Base-by-base conservation (phyloP, 2,888 invertebrate genomes). In the Saturnia japonica region DNA sequence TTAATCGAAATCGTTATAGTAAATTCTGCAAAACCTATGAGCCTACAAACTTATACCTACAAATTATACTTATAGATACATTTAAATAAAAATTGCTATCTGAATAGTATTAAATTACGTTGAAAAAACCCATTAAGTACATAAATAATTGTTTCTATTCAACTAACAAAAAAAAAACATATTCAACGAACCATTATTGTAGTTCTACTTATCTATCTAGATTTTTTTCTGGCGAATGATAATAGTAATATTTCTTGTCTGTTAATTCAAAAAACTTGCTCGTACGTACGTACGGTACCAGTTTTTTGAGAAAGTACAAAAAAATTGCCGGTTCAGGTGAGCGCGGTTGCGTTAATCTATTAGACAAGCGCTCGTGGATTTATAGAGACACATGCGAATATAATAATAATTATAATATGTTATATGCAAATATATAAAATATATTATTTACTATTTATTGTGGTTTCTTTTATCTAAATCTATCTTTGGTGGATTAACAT, bases 221-320 rank as follows among this genome's bases (percentile, higher is more conserved):
- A 14, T 11, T 14, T 25, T 25, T 14, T 28, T 57, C 22, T 25
- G 57, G 25, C 25, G 25, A 25, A 25, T 22, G 12, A 25, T 25
- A 25, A 25, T 57, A 25, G 22, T 57, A 2, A 25, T 12, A 25
- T 57, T 7, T 57, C 25, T 57, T 62, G 8, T 64, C 64, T 64
- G 40, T 40, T 40, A 34, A 0, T 62, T 64, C 12, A 3, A 57
- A 57, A 14, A 57, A 34, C 34, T 64, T 19, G 34, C 62, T 64
- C 34, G 19, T 40, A 16, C 19, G 34, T 40, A 6, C 16, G 22
- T 25, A 60, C 62, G 28, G 34, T 28, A n/a, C 64, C 19, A 19
- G 64, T 40, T 64, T 64, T 40, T n/a, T 64, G 22, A n/a, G 64
- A 64, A 64, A 40, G 64, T n/a, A 40, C 64, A 40, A 40, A 64